Evolutionary conservation across 2,888 invertebrate genomes (phyloP).

Genomic region (Cryptosula pallasiana): DNA sequence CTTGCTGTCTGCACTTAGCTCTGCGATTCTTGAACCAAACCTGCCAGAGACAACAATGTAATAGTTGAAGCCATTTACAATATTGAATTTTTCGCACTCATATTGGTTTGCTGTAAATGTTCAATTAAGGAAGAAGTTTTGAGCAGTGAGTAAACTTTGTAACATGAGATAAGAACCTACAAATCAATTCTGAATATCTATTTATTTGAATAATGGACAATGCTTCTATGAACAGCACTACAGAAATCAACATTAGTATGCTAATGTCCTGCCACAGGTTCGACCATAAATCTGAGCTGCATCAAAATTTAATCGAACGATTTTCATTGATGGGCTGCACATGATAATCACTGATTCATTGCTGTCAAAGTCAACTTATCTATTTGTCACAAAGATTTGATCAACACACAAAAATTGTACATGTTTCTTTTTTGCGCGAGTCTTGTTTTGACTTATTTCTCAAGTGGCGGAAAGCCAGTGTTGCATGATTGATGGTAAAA

Average conservation of each 20-base stretch:
- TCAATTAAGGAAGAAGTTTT: too few relatives aligned
- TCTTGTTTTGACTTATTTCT: conserved; percentile 13
- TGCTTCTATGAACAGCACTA: not conserved
- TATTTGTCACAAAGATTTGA: too few relatives aligned
- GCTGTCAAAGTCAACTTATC: not conserved
- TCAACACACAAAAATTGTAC: too few relatives aligned
- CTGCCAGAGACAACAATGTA: too few relatives aligned
- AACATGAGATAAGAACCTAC: not conserved
- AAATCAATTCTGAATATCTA: not conserved
- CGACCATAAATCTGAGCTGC: not conserved
- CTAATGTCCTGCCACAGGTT: not conserved
- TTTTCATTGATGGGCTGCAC: not conserved
- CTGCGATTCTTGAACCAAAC: conserved; percentile 99
- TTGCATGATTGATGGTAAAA: not conserved
- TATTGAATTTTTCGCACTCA: too few relatives aligned
- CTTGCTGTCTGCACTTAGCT: conserved; percentile 90
- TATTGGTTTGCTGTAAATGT: too few relatives aligned
- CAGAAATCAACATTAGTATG: not conserved
- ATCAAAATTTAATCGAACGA: not conserved
- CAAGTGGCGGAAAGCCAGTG: conserved; percentile 20
- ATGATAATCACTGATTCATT: conserved; percentile 1
- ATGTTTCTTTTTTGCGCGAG: too few relatives aligned
- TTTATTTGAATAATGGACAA: conserved; percentile 7
- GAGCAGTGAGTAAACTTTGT: too few relatives aligned
- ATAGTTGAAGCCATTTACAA: too few relatives aligned